Percentiles rank a stretch among this genome's conserved stretches.
Conservation (phyloP, 1,140 invertebrate genomes). For the Drosophila elegans region DNA sequence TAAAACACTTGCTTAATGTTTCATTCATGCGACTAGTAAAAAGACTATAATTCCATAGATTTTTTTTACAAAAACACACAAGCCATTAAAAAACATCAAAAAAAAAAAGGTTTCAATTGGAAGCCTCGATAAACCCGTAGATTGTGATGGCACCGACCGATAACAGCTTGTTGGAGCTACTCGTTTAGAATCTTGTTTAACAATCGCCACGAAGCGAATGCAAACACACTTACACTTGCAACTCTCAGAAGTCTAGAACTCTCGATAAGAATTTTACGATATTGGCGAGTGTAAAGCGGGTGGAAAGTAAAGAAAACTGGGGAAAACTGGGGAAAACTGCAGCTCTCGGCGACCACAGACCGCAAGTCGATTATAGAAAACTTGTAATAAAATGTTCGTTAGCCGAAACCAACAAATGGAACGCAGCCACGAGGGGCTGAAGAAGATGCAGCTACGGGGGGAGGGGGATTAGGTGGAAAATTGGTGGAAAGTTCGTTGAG, state of each 20-base stretch:
- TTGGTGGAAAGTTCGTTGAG: slow-evolving; percentile 43
- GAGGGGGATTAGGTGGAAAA: slow-evolving; percentile 22
- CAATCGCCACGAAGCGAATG: slow-evolving; percentile 4
- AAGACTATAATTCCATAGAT: background rate
- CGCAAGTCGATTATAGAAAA: slow-evolving; percentile 77
- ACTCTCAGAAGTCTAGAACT: slow-evolving; percentile 10
- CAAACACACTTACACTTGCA: slow-evolving; percentile 24
- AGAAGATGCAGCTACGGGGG: slow-evolving; percentile 11
- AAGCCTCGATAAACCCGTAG: background rate
- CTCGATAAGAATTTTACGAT: slow-evolving; percentile 58
- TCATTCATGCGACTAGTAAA: no score
- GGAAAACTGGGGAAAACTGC: slow-evolving; percentile 16
- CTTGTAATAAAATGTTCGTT: slow-evolving; percentile 79
- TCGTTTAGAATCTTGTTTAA: slow-evolving; percentile 1
- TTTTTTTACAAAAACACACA: background rate
- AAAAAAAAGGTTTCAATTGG: background rate
- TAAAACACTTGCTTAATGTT: no score
- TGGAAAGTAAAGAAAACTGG: background rate
- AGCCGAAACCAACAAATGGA: slow-evolving; percentile 67
- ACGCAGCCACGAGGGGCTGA: slow-evolving; percentile 37
- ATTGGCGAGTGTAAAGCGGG: slow-evolving; percentile 26
- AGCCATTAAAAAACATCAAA: background rate
- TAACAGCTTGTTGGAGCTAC: background rate
- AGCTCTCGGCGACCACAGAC: slow-evolving; percentile 44
- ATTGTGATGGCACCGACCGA: slow-evolving; percentile 13